phyloP scores from a whole-genome alignment of 2,797 vertebrate genomes.

The Erpetoichthys calabaricus region DNA sequence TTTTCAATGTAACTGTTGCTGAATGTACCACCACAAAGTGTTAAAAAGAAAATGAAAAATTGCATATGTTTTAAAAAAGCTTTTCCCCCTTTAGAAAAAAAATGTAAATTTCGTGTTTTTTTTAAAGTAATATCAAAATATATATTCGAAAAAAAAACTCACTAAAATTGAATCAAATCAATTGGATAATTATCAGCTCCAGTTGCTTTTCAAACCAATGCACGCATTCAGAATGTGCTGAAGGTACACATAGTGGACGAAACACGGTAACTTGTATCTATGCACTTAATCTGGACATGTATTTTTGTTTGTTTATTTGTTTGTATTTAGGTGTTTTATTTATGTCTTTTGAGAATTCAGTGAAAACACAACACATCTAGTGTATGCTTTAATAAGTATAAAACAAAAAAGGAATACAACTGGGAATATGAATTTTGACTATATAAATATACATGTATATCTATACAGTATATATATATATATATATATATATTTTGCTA shows the following conservation, averaged over 20 bases:
- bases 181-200: constrained; percentile 6
- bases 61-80: too few relatives aligned
- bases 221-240: constrained; percentile 10
- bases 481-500: constrained; percentile 61
- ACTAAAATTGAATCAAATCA: too few relatives aligned
- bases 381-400: constrained; percentile 33
- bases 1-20: constrained; percentile 86
- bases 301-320: constrained; percentile 25
- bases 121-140: too few relatives aligned
- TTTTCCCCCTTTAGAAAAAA: too few relatives aligned
- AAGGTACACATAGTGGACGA: constrained; percentile 47
- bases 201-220: constrained; percentile 7
- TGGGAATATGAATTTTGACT: constrained; percentile 34
- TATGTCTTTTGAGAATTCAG: constrained; percentile 17
- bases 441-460: constrained; percentile 9
- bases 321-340: constrained; percentile 20
- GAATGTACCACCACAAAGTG: constrained; percentile 86
- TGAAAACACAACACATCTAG: constrained; percentile 19
- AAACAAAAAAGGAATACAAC: constrained; percentile 27
- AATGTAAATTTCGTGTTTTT: too few relatives aligned
- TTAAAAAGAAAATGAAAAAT: constrained; percentile 35
- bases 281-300: constrained; percentile 51
- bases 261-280: constrained; percentile 54
- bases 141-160: too few relatives aligned
- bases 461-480: too few relatives aligned